Conservation (phyloP, 1,140 invertebrate species). For the Eupristina koningsbergeri region DNA sequence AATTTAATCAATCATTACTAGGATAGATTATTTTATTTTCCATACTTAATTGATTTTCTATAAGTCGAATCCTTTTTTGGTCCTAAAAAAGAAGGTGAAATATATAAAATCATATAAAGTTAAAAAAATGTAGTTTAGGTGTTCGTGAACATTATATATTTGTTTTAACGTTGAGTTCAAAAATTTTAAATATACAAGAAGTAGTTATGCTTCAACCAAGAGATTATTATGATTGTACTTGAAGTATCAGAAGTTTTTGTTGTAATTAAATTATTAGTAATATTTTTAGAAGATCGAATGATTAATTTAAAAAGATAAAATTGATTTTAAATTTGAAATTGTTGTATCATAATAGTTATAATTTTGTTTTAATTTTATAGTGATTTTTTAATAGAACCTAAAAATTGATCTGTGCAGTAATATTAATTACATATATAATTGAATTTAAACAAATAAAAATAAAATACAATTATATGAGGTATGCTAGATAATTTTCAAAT, state of each 20-base stretch:
- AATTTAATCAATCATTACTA: slow-evolving; percentile 39
- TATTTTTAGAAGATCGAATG: no score
- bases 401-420: neutral
- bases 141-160: no score
- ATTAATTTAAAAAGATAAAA: no score
- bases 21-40: neutral
- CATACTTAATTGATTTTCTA: slow-evolving; percentile 10
- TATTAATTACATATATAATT: neutral
- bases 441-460: neutral
- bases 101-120: neutral
- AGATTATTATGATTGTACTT: no score
- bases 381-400: neutral
- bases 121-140: no score
- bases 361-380: neutral
- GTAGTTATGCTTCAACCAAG: no score
- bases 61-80: neutral
- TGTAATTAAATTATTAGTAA: no score
- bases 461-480: neutral
- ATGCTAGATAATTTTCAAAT: neutral
- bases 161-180: no score
- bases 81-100: neutral
- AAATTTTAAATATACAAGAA: no score
- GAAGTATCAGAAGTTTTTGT: no score
- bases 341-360: neutral
- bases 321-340: no score